Evolutionary conservation across 2,888 invertebrate species (phyloP).

Genomic region (Tenthredo mesomela): DNA sequence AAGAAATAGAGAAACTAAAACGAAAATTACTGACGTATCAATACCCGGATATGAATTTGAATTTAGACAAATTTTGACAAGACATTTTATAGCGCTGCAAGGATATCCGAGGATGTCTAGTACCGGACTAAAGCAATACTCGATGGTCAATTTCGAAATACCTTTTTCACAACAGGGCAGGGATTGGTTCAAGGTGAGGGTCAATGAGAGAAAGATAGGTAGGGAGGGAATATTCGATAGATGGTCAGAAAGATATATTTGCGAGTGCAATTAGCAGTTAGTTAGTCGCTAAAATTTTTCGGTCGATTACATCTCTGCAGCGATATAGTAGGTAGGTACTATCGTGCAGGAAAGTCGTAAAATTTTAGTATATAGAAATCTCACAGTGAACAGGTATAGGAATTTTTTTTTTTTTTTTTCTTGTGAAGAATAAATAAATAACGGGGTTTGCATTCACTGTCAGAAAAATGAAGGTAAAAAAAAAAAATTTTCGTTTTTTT

Average conservation of each 20-base stretch:
- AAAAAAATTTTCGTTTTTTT: background rate
- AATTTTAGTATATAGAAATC: background rate
- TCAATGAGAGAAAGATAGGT: constrained; percentile 45
- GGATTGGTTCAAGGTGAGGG: constrained; percentile 1
- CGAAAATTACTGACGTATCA: background rate
- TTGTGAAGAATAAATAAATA: background rate
- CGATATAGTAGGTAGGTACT: background rate
- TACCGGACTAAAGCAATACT: constrained; percentile 7
- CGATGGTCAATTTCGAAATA: constrained; percentile 4
- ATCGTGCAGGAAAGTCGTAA: background rate
- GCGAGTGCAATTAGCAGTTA: constrained; percentile 30
- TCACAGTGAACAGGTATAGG: background rate
- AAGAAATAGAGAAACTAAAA: background rate
- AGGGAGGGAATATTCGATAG: constrained; percentile 48
- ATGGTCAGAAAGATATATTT: constrained; percentile 29
- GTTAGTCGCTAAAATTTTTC: background rate
- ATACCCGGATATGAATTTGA: background rate
- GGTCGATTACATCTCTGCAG: background rate
- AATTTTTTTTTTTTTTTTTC: background rate
- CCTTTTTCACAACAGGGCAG: constrained; percentile 3
- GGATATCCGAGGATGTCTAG: background rate
- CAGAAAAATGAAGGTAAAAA: background rate
- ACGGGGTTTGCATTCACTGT: background rate
- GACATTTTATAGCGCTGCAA: background rate
- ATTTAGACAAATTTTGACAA: background rate